Base-by-base conservation (phyloP, 2,888 invertebrate genomes). In the Geophilus truncorum region DNA sequence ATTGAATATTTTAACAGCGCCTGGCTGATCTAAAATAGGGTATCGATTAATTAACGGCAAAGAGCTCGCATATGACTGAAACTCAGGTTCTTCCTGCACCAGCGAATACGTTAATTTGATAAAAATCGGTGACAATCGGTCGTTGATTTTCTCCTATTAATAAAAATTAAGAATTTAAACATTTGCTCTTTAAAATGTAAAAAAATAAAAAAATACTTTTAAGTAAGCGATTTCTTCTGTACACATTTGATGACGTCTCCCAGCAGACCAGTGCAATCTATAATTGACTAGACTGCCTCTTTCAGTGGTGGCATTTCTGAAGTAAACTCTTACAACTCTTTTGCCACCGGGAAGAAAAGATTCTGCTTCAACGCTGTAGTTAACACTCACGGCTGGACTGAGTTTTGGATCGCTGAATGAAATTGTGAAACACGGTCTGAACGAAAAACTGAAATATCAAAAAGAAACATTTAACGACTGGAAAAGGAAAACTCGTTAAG, bases 11-110 rank as follows among this genome's bases (percentile, higher is more conserved):
- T 92, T 91, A 34, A 92, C 91, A 0, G 95, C 94, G 85, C 92
- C 92, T 76, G 94, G 94, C 82, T 94, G 93, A 87, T 97, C 96
- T 80, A 98, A 88, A 76, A 98, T 95, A 0, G 97, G 97, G 85
- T 92, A 93, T 83, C 92, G 90, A 84, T 93, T 92, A 70, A 94
- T 92, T 82, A 91, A 90, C 0, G 93, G 93, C 5, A 95, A 86
- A 0, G 88, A 86, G 28, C 85, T 85, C 21, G 91, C 91, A 23
- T 89, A 89, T 85, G 89, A 90, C 5, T 80, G 81, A 51, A 84
- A 84, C 34, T 85, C 85, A 0, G 93, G 92, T 79, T 92, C 90
- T 7, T 89, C 89, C 86, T 93, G 92, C 9, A 93, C 91, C 79
- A 97, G 89, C 6, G 92, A 92, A 86, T 96, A 97, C 80, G 93